Evolutionary conservation across 2,797 vertebrate genomes (phyloP).

Genomic region (Erethizon dorsatum): DNA sequence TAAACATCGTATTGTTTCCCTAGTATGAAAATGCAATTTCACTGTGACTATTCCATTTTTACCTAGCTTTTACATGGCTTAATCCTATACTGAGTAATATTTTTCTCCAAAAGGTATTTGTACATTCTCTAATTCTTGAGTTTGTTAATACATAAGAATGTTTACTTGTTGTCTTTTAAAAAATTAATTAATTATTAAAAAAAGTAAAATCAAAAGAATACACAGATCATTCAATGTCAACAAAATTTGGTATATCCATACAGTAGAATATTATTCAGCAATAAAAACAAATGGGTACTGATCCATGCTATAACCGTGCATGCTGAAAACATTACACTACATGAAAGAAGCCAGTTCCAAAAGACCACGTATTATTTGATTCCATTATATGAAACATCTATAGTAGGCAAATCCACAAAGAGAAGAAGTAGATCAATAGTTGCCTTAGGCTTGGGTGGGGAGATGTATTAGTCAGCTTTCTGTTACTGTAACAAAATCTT

Average conservation of each 20-base stretch:
- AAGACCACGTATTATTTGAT: not conserved
- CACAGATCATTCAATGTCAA: not conserved
- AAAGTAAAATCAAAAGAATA: not conserved
- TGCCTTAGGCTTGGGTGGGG: not conserved
- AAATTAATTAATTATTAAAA: no score
- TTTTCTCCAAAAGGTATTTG: no score
- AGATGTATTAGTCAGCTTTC: not conserved
- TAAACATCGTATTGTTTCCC: no score
- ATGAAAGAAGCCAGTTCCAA: not conserved
- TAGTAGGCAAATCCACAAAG: not conserved
- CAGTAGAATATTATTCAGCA: not conserved
- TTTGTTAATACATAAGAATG: no score
- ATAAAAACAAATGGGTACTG: not conserved
- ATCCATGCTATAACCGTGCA: not conserved
- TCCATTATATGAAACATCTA: not conserved
- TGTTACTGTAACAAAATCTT: not conserved
- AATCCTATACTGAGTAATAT: no score
- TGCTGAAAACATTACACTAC: not conserved
- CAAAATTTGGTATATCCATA: not conserved
- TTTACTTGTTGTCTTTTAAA: no score
- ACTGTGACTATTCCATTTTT: no score
- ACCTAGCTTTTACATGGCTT: no score
- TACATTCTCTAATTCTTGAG: no score
- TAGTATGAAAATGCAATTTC: no score
- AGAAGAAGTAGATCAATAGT: not conserved